A percentile compares a stretch with the other conserved stretches of the same genome.
Evolutionary conservation across 2,888 invertebrate species (phyloP).

Genomic region (Busseola fusca): DNA sequence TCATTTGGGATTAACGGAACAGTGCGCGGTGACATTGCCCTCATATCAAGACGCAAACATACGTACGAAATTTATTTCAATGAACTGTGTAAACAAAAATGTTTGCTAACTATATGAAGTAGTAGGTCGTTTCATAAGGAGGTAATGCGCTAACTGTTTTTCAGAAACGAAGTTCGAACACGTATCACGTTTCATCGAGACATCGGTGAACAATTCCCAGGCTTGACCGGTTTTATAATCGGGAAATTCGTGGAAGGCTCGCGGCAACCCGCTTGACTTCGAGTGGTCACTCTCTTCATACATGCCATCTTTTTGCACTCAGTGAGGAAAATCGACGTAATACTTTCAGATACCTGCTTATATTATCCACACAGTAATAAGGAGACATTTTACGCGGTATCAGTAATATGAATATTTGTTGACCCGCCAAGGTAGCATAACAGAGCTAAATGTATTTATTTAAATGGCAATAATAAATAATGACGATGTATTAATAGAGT

Average conservation of each 20-base stretch:
- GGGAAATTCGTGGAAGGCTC: conserved; percentile 83
- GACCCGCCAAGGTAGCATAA: conserved; percentile 4
- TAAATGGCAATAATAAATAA: conserved; percentile 15
- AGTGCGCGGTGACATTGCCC: conserved; percentile 57
- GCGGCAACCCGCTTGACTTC: conserved; percentile 55
- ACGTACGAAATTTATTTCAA: conserved; percentile 42
- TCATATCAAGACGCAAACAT: conserved; percentile 46
- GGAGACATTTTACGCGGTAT: conserved; percentile 21
- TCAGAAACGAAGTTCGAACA: conserved; percentile 69
- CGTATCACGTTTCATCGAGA: conserved; percentile 73
- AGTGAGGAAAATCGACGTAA: conserved; percentile 64
- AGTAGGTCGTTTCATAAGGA: conserved; percentile 43
- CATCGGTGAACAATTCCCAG: conserved; percentile 69
- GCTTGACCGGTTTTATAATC: conserved; percentile 79
- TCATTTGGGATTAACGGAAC: conserved; percentile 63
- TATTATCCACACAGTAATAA: conserved; percentile 36
- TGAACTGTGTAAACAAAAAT: conserved; percentile 34
- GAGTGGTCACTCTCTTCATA: conserved; percentile 48
- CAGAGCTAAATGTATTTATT: conserved; percentile 15
- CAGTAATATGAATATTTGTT: conserved; percentile 16
- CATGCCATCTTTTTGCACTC: conserved; percentile 52
- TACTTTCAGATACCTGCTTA: conserved; percentile 15
- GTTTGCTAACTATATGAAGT: conserved; percentile 29
- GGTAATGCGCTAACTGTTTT: conserved; percentile 57
- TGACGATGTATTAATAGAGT: conserved; percentile 11